Percentiles rank a stretch among this genome's conserved stretches.
Conservation (phyloP, 2,113 vertebrate genomes). For the Anoura caudifer region DNA sequence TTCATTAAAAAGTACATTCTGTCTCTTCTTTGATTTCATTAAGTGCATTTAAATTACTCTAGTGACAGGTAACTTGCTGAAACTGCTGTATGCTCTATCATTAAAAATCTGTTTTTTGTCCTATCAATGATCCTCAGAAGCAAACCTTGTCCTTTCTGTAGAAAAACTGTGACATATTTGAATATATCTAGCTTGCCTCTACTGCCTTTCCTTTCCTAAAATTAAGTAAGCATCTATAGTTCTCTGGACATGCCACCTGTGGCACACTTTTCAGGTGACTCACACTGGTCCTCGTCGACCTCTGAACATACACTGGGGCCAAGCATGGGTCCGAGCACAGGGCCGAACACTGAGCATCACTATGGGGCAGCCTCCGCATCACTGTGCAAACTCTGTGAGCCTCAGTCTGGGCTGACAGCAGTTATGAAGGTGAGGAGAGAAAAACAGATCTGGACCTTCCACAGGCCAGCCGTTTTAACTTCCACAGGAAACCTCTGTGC, state of each 20-base stretch:
- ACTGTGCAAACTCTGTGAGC: neutral
- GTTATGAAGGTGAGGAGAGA: neutral
- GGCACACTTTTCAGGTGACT: neutral
- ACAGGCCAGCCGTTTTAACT: neutral
- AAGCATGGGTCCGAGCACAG: neutral
- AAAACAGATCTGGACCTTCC: too few relatives aligned
- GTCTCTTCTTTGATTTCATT: neutral
- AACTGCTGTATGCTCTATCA: neutral
- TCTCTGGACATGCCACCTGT: neutral
- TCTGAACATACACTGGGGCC: neutral
- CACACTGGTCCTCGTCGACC: neutral
- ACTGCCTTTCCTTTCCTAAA: neutral
- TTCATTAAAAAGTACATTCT: neutral
- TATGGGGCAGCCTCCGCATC: rapidly evolving
- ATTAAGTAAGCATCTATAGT: neutral
- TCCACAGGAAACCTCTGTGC: neutral
- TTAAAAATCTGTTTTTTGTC: neutral
- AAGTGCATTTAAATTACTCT: neutral
- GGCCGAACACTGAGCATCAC: neutral
- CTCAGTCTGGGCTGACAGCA: neutral
- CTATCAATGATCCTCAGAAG: neutral
- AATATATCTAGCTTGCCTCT: neutral
- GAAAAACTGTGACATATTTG: neutral
- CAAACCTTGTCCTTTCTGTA: neutral
- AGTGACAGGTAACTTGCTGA: neutral